These are phyloP conservation scores for Diorhabda carinulata DNA, from an alignment of 1,140 invertebrate genomes.

Conservation along the genomic window DNA sequence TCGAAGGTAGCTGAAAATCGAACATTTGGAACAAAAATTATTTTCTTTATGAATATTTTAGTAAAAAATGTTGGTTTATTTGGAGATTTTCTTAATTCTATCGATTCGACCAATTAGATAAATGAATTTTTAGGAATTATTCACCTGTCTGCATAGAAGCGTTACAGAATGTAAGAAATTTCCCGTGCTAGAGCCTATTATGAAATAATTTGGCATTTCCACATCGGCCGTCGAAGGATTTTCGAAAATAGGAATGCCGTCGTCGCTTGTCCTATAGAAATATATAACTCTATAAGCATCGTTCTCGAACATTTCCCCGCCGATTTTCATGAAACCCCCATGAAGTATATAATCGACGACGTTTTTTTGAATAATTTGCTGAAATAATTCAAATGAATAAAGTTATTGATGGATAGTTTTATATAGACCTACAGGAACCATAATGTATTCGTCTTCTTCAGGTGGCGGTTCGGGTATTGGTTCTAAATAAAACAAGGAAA, in stretches of 20 bases:
- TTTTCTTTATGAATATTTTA: too few species aligned
- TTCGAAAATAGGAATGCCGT: constrained; percentile 55
- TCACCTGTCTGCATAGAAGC: constrained; percentile 45
- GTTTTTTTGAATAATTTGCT: constrained; percentile 64
- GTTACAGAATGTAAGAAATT: constrained; percentile 56
- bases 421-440: constrained; percentile 50
- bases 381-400: constrained; percentile 23
- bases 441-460: constrained; percentile 46
- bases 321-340: constrained; percentile 60
- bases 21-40: too few species aligned
- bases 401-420: not conserved
- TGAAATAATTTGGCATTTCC: constrained; percentile 61
- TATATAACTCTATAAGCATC: constrained; percentile 60
- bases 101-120: too few species aligned
- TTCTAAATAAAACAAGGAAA: not conserved
- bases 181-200: constrained; percentile 57
- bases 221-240: constrained; percentile 51
- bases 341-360: constrained; percentile 63
- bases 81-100: too few species aligned
- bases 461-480: constrained; percentile 7
- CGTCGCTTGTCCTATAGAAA: constrained; percentile 58
- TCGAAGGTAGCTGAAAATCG: too few species aligned
- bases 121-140: constrained; percentile 4
- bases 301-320: constrained; percentile 46
- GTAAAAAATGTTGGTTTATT: too few species aligned